Conservation (phyloP, 2,113 vertebrate species). For the Bubo bubo region DNA sequence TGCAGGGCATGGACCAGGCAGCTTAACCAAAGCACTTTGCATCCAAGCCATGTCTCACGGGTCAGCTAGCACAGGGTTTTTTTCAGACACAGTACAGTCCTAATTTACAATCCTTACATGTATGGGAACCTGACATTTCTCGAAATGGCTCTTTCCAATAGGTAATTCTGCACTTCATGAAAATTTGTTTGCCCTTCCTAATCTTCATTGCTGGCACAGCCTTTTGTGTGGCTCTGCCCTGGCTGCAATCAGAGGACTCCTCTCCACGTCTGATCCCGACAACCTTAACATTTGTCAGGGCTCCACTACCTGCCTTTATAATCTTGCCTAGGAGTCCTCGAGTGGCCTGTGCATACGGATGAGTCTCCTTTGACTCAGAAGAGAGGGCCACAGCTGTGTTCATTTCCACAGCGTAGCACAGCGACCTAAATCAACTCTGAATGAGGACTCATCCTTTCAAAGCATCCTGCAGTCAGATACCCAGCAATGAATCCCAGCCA, state of each 20-base stretch:
- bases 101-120: neutral
- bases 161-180: neutral
- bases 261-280: neutral
- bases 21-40: neutral
- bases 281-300: slow-evolving; percentile 38
- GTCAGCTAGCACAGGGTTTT: neutral
- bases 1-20: neutral
- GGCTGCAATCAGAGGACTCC: neutral
- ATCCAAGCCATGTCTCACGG: neutral
- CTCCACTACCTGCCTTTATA: neutral
- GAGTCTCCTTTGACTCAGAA: neutral
- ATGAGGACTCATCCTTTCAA: neutral
- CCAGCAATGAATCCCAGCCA: neutral
- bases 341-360: neutral
- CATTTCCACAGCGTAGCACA: neutral
- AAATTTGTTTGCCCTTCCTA: slow-evolving; percentile 34
- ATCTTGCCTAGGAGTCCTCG: neutral
- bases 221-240: neutral
- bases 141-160: neutral
- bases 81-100: neutral
- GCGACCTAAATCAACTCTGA: neutral
- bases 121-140: neutral
- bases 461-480: neutral
- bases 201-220: neutral
- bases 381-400: neutral